Percentiles rank a stretch among this genome's conserved stretches.
Evolutionary conservation across 1,140 invertebrate genomes (phyloP).

Genomic region (Drosophila oshimai): DNA sequence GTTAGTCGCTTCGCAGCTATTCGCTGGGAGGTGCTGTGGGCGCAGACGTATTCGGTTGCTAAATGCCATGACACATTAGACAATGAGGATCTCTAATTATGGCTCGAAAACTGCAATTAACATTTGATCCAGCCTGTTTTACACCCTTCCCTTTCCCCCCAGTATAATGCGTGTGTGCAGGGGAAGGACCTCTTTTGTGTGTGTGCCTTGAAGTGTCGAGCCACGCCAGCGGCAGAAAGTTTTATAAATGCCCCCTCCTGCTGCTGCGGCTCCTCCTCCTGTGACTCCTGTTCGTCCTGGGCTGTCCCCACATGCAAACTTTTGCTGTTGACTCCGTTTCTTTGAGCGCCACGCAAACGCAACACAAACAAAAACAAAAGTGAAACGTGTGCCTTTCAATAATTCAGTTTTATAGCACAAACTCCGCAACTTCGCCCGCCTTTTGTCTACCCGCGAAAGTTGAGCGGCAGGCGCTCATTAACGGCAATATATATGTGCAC

Average conservation of each 20-base stretch:
- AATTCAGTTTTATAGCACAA: slow-evolving; percentile 65
- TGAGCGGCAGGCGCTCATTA: slow-evolving; percentile 46
- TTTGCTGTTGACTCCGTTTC: slow-evolving; percentile 73
- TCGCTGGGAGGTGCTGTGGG: neutral
- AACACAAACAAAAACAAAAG: slow-evolving; percentile 57
- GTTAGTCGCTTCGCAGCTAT: slow-evolving; percentile 16
- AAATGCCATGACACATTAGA: slow-evolving; percentile 76
- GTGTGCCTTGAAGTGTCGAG: slow-evolving; percentile 64
- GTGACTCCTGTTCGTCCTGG: slow-evolving; percentile 19
- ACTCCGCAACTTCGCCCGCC: slow-evolving; percentile 36
- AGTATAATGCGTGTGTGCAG: neutral
- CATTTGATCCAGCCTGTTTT: slow-evolving; percentile 58
- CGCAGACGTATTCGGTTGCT: slow-evolving; percentile 56
- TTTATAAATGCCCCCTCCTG: slow-evolving; percentile 53
- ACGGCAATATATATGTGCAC: slow-evolving; percentile 17
- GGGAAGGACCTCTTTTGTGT: slow-evolving; percentile 14
- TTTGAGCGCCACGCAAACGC: slow-evolving; percentile 43
- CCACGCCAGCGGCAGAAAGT: slow-evolving; percentile 66
- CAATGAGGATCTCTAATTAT: slow-evolving; percentile 76
- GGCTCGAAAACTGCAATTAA: slow-evolving; percentile 76
- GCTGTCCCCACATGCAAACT: slow-evolving; percentile 32
- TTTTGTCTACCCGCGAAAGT: slow-evolving; percentile 36
- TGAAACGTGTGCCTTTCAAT: slow-evolving; percentile 66
- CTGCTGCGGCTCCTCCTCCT: slow-evolving; percentile 8
- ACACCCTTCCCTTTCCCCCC: neutral